Conservation (phyloP, 2,888 invertebrate genomes). For the Epistrophella euchroma region DNA sequence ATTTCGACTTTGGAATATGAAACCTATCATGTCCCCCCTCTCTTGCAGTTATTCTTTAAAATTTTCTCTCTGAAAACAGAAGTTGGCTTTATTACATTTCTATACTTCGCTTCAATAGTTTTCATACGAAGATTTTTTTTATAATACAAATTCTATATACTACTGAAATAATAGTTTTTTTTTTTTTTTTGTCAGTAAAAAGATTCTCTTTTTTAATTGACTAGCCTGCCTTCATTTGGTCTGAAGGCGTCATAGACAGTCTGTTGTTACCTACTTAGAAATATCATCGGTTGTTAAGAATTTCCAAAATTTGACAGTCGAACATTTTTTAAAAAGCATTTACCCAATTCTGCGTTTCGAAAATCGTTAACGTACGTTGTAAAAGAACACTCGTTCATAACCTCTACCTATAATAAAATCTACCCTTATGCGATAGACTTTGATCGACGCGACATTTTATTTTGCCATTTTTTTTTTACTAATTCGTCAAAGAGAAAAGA, state of each 20-base stretch:
- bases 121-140: too few species aligned
- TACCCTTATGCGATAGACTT: slow-evolving; percentile 10
- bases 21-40: neutral
- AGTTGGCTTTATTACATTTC: neutral
- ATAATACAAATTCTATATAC: too few species aligned
- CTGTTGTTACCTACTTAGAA: neutral
- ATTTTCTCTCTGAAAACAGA: neutral
- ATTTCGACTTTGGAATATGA: neutral
- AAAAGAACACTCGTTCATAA: neutral
- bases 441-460: slow-evolving; percentile 1
- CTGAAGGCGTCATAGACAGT: neutral
- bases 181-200: neutral
- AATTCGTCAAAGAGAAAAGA: neutral
- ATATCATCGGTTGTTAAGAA: neutral
- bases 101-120: neutral
- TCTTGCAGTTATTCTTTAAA: neutral
- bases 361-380: neutral
- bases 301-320: neutral
- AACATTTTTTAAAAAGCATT: neutral
- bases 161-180: too few species aligned
- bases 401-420: neutral
- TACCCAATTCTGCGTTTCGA: neutral
- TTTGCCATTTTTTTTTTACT: neutral
- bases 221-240: neutral
- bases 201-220: slow-evolving; percentile 13